Percentiles rank a stretch among this genome's conserved stretches.
phyloP scores from a whole-genome alignment of 2,113 vertebrate species.

The Vanacampus margaritifer region DNA sequence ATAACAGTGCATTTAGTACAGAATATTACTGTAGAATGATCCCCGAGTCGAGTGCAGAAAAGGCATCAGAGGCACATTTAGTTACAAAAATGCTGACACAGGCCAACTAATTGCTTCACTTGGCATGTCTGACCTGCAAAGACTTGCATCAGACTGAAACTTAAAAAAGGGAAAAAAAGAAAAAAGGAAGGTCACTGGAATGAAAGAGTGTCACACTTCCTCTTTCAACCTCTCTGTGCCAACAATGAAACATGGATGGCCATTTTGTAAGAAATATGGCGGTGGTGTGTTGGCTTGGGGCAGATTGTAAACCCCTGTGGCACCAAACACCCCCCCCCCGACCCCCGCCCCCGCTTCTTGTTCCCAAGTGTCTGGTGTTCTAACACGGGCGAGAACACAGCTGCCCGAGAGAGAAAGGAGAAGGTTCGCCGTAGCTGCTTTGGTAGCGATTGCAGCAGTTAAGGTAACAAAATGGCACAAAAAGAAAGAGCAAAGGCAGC shows the following conservation, averaged over 20 bases:
- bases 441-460: not conserved
- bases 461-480: slow-evolving; percentile 5
- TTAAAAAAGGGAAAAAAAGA: slow-evolving; percentile 14
- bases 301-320: slow-evolving; percentile 43
- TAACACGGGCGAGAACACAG: slow-evolving; percentile 57
- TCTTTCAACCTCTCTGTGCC: slow-evolving; percentile 34
- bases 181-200: slow-evolving; percentile 50
- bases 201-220: slow-evolving; percentile 50
- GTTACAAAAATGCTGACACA: slow-evolving; percentile 1
- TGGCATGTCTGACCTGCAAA: slow-evolving; percentile 27
- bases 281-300: slow-evolving; percentile 5
- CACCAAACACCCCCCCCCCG: slow-evolving; percentile 40
- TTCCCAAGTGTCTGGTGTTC: slow-evolving; percentile 43
- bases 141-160: slow-evolving; percentile 39
- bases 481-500: slow-evolving; percentile 58
- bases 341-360: slow-evolving; percentile 36
- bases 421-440: slow-evolving; percentile 19
- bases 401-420: slow-evolving; percentile 46
- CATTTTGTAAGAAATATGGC: slow-evolving; percentile 32
- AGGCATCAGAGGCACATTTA: not conserved
- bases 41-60: not conserved
- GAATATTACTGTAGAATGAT: not conserved
- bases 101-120: not conserved
- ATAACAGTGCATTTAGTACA: not conserved
- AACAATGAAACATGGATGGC: slow-evolving; percentile 35